Evolutionary conservation across 2,797 vertebrate genomes (phyloP).

Genomic region (Schizothorax lantsangensis): DNA sequence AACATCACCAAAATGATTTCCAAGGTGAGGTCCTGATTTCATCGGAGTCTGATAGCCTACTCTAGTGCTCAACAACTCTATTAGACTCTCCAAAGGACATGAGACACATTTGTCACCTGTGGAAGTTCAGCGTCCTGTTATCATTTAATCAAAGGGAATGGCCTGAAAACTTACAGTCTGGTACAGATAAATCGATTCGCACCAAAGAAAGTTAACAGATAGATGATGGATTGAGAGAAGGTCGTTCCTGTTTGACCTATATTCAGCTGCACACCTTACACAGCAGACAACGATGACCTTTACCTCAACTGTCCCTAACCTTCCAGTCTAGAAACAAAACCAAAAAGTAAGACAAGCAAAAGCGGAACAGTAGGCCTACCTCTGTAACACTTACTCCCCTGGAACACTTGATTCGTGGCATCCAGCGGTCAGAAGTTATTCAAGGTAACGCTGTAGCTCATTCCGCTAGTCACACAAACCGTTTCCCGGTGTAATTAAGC

Average conservation of each 20-base stretch:
- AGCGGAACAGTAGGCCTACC: slow-evolving; percentile 30
- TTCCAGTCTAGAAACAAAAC: slow-evolving; percentile 54
- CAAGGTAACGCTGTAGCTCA: not conserved
- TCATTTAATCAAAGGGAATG: slow-evolving; percentile 38
- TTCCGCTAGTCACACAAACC: not conserved
- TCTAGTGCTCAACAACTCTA: slow-evolving; percentile 11
- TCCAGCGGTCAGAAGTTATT: not conserved
- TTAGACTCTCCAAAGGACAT: slow-evolving; percentile 9
- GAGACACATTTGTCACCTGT: slow-evolving; percentile 46
- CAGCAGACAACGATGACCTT: slow-evolving; percentile 69
- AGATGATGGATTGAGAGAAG: slow-evolving; percentile 60
- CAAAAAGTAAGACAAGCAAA: slow-evolving; percentile 28
- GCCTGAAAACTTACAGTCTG: not conserved
- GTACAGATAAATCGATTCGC: slow-evolving; percentile 33
- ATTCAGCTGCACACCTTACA: slow-evolving; percentile 63
- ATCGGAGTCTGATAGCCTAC: not conserved
- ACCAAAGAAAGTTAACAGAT: slow-evolving; percentile 26
- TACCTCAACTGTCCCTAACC: slow-evolving; percentile 66
- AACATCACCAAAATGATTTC: slow-evolving; percentile 23
- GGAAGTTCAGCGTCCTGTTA: slow-evolving; percentile 18
- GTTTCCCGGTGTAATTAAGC: not conserved
- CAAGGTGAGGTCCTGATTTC: not conserved
- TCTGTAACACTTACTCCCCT: not conserved
- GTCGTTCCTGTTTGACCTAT: slow-evolving; percentile 68
- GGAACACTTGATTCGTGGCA: not conserved